Percentiles rank a stretch among this genome's conserved stretches.
Conservation (phyloP, 64 coral and sea anemone genomes). For the Montipora cactus region DNA sequence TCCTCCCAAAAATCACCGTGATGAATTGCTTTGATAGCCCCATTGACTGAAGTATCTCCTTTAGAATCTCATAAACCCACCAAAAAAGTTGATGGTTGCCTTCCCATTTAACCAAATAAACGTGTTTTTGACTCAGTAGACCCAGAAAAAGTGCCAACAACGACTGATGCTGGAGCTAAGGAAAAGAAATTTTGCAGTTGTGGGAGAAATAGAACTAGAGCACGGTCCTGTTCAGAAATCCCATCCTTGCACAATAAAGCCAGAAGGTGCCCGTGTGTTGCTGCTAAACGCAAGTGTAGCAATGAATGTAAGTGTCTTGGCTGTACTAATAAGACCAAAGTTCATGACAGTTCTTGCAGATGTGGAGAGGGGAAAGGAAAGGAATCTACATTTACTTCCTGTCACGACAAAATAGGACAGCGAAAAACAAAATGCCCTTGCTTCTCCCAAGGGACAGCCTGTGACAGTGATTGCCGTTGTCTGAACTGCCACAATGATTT, state of each 20-base stretch:
- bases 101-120: neutral
- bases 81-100: neutral
- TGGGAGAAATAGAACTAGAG: neutral
- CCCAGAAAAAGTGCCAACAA: neutral
- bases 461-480: neutral
- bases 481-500: neutral
- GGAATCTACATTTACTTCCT: neutral
- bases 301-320: neutral
- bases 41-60: neutral
- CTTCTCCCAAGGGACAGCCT: neutral
- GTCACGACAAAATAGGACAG: slow-evolving; percentile 6
- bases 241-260: neutral
- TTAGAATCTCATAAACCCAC: neutral
- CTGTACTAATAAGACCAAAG: neutral
- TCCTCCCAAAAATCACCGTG: neutral
- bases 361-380: neutral
- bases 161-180: neutral
- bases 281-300: slow-evolving; percentile 6
- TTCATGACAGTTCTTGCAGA: neutral
- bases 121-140: neutral
- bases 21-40: neutral
- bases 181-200: neutral
- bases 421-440: slow-evolving; percentile 11
- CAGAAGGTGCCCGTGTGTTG: neutral
- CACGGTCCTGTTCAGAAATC: neutral